Evolutionary conservation across 2,888 invertebrate species (phyloP).

Genomic region (Nycteola revayana): DNA sequence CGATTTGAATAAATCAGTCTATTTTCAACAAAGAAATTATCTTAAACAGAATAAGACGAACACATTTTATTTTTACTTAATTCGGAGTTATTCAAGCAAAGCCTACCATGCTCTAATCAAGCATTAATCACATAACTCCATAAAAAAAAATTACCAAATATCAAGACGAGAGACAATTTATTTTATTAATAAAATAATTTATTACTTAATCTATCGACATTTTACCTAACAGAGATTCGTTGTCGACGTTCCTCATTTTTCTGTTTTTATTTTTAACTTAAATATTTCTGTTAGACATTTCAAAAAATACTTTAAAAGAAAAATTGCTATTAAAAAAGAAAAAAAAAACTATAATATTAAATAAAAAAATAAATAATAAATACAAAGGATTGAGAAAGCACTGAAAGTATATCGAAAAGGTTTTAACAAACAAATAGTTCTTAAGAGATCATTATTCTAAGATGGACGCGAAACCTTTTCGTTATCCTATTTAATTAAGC

Average conservation of each 20-base stretch:
- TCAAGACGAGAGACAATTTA: constrained; percentile 2
- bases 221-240: constrained; percentile 15
- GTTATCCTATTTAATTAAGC: constrained; percentile 29
- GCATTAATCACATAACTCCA: constrained; percentile 18
- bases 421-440: constrained; percentile 25
- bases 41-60: too few species aligned
- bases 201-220: constrained; percentile 21
- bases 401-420: constrained; percentile 45
- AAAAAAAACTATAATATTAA: too few species aligned
- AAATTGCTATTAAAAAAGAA: background rate
- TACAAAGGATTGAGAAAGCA: constrained; percentile 44
- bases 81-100: background rate
- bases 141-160: constrained; percentile 1
- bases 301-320: background rate
- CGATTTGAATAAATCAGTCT: too few species aligned
- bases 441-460: constrained; percentile 40
- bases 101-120: constrained; percentile 22
- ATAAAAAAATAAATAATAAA: constrained; percentile 18
- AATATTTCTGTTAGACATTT: constrained; percentile 21
- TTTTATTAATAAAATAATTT: background rate
- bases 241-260: constrained; percentile 14
- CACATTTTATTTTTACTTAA: too few species aligned
- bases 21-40: constrained; percentile 2
- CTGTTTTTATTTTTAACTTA: constrained; percentile 13
- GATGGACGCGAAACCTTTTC: constrained; percentile 37